phyloP scores from a whole-genome alignment of 1,140 invertebrate species.

The Anastrepha obliqua region DNA sequence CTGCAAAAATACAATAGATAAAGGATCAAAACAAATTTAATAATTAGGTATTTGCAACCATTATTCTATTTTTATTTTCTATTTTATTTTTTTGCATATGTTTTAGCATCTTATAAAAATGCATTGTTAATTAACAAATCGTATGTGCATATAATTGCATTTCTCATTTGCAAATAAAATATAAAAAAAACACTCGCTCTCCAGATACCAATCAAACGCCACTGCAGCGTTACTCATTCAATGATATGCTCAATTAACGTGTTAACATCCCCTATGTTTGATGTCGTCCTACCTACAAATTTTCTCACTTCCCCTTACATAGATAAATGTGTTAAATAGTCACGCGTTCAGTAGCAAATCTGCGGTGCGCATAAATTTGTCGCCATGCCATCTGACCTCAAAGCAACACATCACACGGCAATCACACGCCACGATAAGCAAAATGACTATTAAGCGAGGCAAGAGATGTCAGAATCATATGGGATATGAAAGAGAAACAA shows the following conservation, averaged over 20 bases:
- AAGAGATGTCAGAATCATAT: neutral
- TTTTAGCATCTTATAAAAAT: too few relatives aligned
- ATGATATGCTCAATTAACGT: slow-evolving; percentile 2
- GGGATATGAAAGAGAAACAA: neutral
- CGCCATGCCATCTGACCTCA: slow-evolving; percentile 41
- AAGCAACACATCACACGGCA: slow-evolving; percentile 39
- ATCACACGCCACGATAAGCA: neutral
- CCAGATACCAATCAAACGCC: neutral
- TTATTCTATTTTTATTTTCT: too few relatives aligned
- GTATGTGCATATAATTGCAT: neutral
- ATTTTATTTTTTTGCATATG: too few relatives aligned
- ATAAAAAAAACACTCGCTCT: neutral
- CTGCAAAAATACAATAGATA: too few relatives aligned
- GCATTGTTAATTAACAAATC: neutral
- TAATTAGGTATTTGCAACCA: too few relatives aligned
- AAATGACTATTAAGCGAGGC: neutral
- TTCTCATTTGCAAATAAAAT: neutral
- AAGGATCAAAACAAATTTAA: too few relatives aligned
- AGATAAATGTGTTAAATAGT: slow-evolving; percentile 39
- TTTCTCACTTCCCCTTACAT: neutral
- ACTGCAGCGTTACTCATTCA: neutral
- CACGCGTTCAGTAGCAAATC: slow-evolving; percentile 10
- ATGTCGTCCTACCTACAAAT: neutral
- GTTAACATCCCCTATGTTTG: neutral
- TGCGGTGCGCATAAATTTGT: slow-evolving; percentile 11